phyloP scores from a whole-genome alignment of 2,797 vertebrate species.

The Psittacula echo region DNA sequence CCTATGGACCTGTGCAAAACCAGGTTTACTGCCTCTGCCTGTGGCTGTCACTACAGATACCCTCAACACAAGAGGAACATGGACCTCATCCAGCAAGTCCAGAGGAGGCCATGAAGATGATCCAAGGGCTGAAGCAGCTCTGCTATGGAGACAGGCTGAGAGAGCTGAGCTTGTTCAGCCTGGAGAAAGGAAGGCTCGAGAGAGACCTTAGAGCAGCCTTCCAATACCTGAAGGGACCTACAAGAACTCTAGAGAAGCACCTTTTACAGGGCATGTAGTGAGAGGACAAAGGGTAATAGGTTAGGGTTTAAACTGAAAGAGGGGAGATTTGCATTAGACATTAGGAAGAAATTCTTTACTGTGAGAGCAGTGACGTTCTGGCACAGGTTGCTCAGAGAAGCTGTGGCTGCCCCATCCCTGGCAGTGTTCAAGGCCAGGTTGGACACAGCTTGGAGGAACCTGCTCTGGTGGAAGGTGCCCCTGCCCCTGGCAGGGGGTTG shows the following conservation, averaged over 20 bases:
- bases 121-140: background rate
- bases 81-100: background rate
- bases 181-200: background rate
- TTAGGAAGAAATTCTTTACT: background rate
- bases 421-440: background rate
- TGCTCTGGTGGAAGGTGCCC: background rate
- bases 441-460: background rate
- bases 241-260: background rate
- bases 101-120: background rate
- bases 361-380: background rate
- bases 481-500: background rate
- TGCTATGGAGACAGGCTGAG: background rate
- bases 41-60: rapidly evolving
- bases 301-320: background rate
- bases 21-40: rapidly evolving
- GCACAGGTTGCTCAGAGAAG: background rate
- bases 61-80: background rate
- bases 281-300: background rate
- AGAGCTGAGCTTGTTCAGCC: background rate
- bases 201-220: background rate
- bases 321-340: background rate
- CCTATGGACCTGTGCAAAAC: rapidly evolving
- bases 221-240: background rate
- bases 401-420: background rate
- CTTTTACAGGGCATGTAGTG: background rate